These are phyloP conservation scores for Vombatus ursinus DNA, from an alignment of 2,113 vertebrate genomes.

Conservation along the genomic window DNA sequence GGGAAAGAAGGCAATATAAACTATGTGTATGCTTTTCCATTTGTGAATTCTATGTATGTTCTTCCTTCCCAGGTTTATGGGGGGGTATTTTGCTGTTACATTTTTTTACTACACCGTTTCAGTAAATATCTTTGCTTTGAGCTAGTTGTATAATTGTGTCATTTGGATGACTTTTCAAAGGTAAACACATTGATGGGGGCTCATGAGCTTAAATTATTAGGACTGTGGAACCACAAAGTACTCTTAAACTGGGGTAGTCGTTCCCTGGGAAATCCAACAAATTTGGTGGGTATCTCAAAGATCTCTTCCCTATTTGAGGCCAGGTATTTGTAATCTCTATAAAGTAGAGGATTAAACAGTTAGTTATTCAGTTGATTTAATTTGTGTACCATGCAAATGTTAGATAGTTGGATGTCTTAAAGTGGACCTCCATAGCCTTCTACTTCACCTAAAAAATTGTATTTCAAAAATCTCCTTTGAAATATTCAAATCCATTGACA, in stretches of 20 bases:
- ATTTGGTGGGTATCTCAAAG: not conserved
- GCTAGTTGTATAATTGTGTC: not conserved
- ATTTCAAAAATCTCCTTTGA: constrained; percentile 42
- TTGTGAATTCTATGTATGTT: not conserved
- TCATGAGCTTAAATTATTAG: not conserved
- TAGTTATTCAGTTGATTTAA: not conserved
- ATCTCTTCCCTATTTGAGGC: not conserved
- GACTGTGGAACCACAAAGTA: not conserved
- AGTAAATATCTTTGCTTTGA: not conserved
- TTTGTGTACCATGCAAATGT: not conserved
- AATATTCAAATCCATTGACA: constrained; percentile 18
- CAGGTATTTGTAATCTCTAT: not conserved
- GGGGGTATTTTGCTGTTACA: not conserved
- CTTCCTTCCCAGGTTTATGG: not conserved
- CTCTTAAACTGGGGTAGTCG: not conserved
- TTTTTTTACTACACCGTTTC: not conserved
- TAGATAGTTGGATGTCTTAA: not conserved
- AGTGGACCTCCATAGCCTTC: not conserved
- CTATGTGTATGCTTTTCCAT: not conserved
- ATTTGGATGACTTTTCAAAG: not conserved
- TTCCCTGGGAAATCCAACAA: not conserved
- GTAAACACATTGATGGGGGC: not conserved
- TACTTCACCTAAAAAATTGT: not conserved
- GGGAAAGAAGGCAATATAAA: not conserved
- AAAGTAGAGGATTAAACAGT: not conserved